Base-by-base conservation (phyloP, 2,888 invertebrate genomes). In the Eupithecia pulchellata region DNA sequence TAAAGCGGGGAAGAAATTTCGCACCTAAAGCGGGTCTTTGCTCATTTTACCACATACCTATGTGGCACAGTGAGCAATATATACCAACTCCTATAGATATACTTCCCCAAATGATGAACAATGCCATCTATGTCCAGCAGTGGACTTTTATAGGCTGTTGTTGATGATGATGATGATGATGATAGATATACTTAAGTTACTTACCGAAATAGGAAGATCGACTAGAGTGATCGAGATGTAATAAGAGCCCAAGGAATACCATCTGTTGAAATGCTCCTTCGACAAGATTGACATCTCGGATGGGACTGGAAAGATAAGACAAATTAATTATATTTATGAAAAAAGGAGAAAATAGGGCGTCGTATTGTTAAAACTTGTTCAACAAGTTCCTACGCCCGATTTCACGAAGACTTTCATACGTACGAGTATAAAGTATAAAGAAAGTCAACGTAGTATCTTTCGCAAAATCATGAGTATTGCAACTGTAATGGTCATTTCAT, bases 261-360 rank as follows among this genome's bases (percentile, higher is more conserved):
- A 98, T 88, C 98, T 95, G 85, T 98, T 98, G 85, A 98, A 98
- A 82, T 98, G 97, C 83, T 98, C 98, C 83, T 98, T 98, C 47
- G 96, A 95, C 71, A 98, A 87, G 78, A 97, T 97, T 0, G 95
- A 96, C 96, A 98, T 97, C 90, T 98, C 98, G 75, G 95, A 95
- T 1, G 98, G 98, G 86, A 97, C 97, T 97, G 94, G 29, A 95
- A 94, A 73, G 1, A 71, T 55, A 76, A 64, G 70, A 58, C 11
- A 20, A 39, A 39, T 39, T 39, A 39, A 2, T 17, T 6, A 42
- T 6, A 4, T 47, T 47, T 47, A 4, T 20, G 47, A 47, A 47
- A 47, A 47, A 9, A 20, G 47, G 47, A 47, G 20, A 11, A 47
- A 47, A 47, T 8, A 47, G 20, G 20, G 9, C 47, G 20, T 47